These are phyloP conservation scores for Neuroterus valhalla DNA, from an alignment of 1,140 invertebrate species.

Conservation along the genomic window DNA sequence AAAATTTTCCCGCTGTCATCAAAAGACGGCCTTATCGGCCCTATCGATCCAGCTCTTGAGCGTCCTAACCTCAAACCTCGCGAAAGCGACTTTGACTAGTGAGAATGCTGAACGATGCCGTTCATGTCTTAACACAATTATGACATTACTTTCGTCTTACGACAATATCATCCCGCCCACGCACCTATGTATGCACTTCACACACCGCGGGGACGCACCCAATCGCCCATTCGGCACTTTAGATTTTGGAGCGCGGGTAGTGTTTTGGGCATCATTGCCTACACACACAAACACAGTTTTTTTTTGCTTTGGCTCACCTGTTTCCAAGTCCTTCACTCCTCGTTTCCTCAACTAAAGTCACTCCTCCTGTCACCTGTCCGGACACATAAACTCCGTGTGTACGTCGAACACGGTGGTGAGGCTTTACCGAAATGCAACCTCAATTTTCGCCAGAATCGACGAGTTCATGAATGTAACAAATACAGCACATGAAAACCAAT, in stretches of 20 bases:
- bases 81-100: constrained; percentile 8
- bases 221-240: constrained; percentile 29
- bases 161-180: constrained; percentile 19
- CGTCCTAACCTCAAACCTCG: constrained; percentile 59
- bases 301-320: constrained; percentile 16
- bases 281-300: not conserved
- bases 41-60: constrained; percentile 49
- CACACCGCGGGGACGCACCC: constrained; percentile 8
- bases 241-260: not conserved
- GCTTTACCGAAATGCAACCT: constrained; percentile 29
- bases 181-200: constrained; percentile 37
- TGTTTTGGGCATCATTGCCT: constrained; percentile 30
- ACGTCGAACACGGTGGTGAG: constrained; percentile 10
- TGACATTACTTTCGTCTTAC: constrained; percentile 39
- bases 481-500: not conserved
- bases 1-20: not conserved
- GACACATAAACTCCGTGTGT: constrained; percentile 48
- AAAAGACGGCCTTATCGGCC: constrained; percentile 20
- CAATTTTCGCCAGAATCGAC: constrained; percentile 21
- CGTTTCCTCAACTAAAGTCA: constrained; percentile 4
- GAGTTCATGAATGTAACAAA: constrained; percentile 27
- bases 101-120: not conserved
- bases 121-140: constrained; percentile 19
- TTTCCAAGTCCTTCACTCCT: constrained; percentile 30
- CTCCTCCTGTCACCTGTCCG: constrained; percentile 51